Percentiles rank a stretch among this genome's conserved stretches.
Conservation (phyloP, 2,888 invertebrate species). For the Abrostola triplasia region DNA sequence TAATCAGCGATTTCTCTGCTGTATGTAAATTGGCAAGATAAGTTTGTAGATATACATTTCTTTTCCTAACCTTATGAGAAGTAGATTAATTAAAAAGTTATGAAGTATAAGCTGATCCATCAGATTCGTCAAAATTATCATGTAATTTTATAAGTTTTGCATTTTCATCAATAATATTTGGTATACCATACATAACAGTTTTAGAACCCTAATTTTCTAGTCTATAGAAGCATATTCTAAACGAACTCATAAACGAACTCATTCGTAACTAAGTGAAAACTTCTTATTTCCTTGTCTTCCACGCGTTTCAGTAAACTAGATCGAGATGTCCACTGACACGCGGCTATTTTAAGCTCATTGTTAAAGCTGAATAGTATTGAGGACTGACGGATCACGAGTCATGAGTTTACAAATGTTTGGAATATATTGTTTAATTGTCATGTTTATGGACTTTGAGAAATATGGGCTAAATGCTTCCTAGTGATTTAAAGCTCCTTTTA, state of each 20-base stretch:
- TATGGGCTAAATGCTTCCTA: conserved; percentile 1
- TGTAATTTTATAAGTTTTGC: too few species aligned
- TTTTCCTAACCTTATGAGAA: not conserved
- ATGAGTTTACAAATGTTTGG: conserved; percentile 32
- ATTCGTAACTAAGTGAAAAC: conserved; percentile 3
- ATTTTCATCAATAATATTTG: too few species aligned
- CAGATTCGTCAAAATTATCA: too few species aligned
- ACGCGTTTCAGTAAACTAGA: conserved; percentile 44
- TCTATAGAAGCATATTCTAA: too few species aligned
- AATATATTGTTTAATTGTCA: conserved; percentile 18
- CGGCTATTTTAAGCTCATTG: conserved; percentile 56
- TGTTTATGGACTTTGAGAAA: conserved; percentile 1
- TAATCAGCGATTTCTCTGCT: conserved; percentile 46
- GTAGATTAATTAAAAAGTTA: not conserved
- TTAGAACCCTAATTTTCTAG: too few species aligned
- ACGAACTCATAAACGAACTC: not conserved
- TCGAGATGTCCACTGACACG: conserved; percentile 41
- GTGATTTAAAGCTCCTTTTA: not conserved
- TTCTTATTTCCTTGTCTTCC: conserved; percentile 24
- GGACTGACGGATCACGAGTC: conserved; percentile 43
- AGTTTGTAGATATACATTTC: conserved; percentile 14
- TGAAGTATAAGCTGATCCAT: too few species aligned
- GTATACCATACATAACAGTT: too few species aligned
- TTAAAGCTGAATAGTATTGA: conserved; percentile 48
- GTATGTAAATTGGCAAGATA: conserved; percentile 9